These are phyloP conservation scores for Apotomis capreana DNA, from an alignment of 2,888 invertebrate species.

Conservation along the genomic window DNA sequence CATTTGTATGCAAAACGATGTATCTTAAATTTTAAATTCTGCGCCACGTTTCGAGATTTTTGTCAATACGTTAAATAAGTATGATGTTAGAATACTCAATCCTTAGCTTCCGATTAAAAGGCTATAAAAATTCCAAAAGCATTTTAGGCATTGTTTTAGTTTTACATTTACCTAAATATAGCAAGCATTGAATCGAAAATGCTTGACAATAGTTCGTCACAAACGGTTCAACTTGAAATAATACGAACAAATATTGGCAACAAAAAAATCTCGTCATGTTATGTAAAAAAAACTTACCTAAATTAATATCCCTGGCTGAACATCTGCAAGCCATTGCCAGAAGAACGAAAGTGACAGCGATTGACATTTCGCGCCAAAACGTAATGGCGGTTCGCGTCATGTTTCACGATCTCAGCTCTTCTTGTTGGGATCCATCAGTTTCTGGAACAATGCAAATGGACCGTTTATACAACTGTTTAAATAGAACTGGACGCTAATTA, in stretches of 20 bases:
- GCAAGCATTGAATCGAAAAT: background rate
- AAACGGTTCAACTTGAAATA: background rate
- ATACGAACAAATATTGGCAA: too few species aligned
- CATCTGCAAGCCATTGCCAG: slow-evolving; percentile 63
- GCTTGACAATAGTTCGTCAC: slow-evolving; percentile 3
- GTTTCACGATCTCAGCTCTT: slow-evolving; percentile 70
- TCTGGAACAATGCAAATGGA: slow-evolving; percentile 68
- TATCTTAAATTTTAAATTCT: slow-evolving; percentile 65
- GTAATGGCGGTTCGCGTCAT: slow-evolving; percentile 70
- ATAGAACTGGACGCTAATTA: slow-evolving; percentile 18
- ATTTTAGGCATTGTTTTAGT: slow-evolving; percentile 24
- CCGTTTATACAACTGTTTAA: slow-evolving; percentile 24
- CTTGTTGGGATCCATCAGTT: slow-evolving; percentile 78
- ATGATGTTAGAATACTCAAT: slow-evolving; percentile 67
- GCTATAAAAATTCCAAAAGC: slow-evolving; percentile 37
- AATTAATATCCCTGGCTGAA: slow-evolving; percentile 72
- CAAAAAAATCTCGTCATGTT: background rate
- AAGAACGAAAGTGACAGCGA: slow-evolving; percentile 64
- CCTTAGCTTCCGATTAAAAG: slow-evolving; percentile 34
- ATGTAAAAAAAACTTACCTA: slow-evolving; percentile 64
- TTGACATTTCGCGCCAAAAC: slow-evolving; percentile 77
- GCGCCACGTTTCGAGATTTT: slow-evolving; percentile 63
- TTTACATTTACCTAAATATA: background rate
- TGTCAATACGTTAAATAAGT: slow-evolving; percentile 49
- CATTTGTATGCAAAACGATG: slow-evolving; percentile 58